Base-by-base conservation (phyloP, 2,797 vertebrate genomes). In the Chelon labrosus region DNA sequence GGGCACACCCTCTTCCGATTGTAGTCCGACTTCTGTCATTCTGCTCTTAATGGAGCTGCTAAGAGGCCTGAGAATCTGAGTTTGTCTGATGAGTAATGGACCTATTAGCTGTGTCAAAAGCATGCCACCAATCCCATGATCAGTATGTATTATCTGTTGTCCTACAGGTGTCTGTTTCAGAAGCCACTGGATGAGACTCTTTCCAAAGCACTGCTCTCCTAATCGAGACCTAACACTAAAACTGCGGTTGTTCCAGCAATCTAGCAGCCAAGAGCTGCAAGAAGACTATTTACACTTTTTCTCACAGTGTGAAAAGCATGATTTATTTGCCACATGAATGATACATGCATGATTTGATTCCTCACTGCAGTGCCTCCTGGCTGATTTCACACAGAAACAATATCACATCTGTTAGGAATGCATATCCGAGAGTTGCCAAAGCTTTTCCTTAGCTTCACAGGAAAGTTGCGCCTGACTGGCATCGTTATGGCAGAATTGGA, bases 1-100 rank as follows among this genome's bases (percentile, higher is more conserved):
- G 67, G 87, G 41, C 91, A 90, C 92, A 89, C 90, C 91, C 85
- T 91, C 88, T 90, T 91, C 84, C 85, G 84, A 90, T 74, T 78
- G 80, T 75, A 85, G 82, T 42, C 53, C 16, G 60, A 83, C 86
- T 86, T 86, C 84, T 92, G 83, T 92, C 83, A 86, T 52, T 84
- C 75, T 82, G 69, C 58, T 89, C 65, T 85, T 81, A 91, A 92
- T 86, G 74, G 82, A 70, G 68, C 83, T 73, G 83, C 83, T 85
- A 82, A 89, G 83, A 89, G 84, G 74, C 81, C 85, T 90, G 90
- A 92, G 89, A 92, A 88, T 70, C 31, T 3, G 14, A 74, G 75
- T 55, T 75, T 62, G 66, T 84, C 64, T 77, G 88, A 90, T 91
- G 88, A 93, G 80, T 89, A 89, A 89, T 89, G 61, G 73, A 81